Conservation (phyloP, 2,113 vertebrate genomes). For the Passer montanus region DNA sequence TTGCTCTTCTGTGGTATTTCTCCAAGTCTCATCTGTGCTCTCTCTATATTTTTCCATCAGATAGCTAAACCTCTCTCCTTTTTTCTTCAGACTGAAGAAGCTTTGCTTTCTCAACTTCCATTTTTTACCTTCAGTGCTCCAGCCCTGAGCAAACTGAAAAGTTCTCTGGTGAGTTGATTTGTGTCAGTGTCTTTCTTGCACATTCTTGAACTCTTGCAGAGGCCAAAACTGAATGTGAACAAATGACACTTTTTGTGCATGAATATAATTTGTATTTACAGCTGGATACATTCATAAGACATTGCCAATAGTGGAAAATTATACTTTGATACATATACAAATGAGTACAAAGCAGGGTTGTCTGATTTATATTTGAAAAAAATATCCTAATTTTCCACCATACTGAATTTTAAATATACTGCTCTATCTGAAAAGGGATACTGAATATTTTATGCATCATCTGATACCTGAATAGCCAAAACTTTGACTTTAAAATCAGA, state of each 20-base stretch:
- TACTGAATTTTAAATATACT: background rate
- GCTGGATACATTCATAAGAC: background rate
- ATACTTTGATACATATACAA: background rate
- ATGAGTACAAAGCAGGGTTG: background rate
- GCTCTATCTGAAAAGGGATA: background rate
- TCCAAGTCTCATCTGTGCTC: background rate
- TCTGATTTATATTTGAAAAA: background rate
- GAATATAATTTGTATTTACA: fast-evolving
- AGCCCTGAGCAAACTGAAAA: background rate
- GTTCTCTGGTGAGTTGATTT: background rate
- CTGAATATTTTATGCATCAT: background rate
- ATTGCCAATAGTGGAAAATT: background rate
- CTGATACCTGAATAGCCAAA: background rate
- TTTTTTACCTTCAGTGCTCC: background rate
- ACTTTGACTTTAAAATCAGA: background rate
- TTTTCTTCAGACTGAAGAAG: background rate
- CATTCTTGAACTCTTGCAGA: background rate
- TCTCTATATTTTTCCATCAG: background rate
- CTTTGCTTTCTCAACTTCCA: fast-evolving
- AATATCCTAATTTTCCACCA: background rate
- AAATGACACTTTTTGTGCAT: background rate
- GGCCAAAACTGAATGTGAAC: background rate
- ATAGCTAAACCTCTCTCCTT: background rate
- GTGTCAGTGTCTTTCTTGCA: background rate
- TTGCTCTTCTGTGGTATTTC: background rate